Evolutionary conservation across 2,113 vertebrate genomes (phyloP).

Genomic region (Anseranas semipalmata): DNA sequence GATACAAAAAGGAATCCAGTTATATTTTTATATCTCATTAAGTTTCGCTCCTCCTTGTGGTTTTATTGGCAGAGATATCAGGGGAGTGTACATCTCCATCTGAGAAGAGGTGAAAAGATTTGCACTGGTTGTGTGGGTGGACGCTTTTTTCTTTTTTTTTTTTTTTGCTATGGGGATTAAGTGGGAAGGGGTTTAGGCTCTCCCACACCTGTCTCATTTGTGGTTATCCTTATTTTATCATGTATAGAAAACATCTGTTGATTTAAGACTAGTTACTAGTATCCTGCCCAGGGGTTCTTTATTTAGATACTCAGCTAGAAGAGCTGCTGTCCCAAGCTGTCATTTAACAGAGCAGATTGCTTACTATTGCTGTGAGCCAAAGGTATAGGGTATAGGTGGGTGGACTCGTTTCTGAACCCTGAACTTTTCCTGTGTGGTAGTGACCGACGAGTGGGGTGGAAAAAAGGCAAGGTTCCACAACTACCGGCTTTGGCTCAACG

Average conservation of each 20-base stretch:
- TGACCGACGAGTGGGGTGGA: background rate
- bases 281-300: background rate
- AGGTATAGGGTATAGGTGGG: background rate
- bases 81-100: background rate
- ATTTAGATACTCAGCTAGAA: background rate
- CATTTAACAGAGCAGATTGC: background rate
- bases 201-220: background rate
- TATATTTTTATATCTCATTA: slow-evolving; percentile 60
- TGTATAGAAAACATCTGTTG: background rate
- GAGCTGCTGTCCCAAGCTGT: background rate
- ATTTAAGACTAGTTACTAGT: background rate
- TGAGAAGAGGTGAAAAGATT: background rate
- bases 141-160: background rate
- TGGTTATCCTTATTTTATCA: background rate
- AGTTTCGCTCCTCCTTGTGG: background rate
- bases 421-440: background rate
- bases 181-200: background rate
- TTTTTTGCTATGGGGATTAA: background rate
- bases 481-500: background rate
- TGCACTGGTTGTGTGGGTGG: background rate
- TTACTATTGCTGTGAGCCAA: background rate
- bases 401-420: background rate
- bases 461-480: background rate
- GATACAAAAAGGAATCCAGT: slow-evolving; percentile 60
- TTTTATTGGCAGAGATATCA: slow-evolving; percentile 9